These are phyloP conservation scores for Xiphydria camelus DNA, from an alignment of 2,888 invertebrate genomes.

Conservation along the genomic window DNA sequence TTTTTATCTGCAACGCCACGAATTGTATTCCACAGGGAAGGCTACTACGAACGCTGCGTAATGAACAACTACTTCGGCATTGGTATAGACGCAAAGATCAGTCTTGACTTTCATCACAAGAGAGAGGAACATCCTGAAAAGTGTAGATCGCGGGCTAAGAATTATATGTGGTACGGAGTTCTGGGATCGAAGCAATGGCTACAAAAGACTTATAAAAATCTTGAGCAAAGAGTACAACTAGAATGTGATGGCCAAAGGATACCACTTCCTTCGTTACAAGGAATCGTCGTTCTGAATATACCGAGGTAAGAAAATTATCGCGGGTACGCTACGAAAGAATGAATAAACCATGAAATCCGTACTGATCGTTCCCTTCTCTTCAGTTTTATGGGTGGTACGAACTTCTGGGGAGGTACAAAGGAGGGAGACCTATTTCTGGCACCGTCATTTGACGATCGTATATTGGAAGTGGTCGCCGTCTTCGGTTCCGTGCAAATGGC, in stretches of 20 bases:
- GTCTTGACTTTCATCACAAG: conserved; percentile 95
- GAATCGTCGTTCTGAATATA: conserved; percentile 96
- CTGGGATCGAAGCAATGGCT: conserved; percentile 78
- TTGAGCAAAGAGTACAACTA: conserved; percentile 91
- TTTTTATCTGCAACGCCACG: no score
- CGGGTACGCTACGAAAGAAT: no score
- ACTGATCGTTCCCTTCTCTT: conserved; percentile 32
- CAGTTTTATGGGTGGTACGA: conserved; percentile 97
- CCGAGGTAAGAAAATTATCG: conserved; percentile 66
- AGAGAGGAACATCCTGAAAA: conserved; percentile 97
- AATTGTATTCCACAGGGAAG: conserved; percentile 65
- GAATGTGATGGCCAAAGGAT: conserved; percentile 97
- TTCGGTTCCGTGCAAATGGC: conserved; percentile 98
- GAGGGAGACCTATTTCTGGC: conserved; percentile 90
- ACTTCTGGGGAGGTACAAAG: conserved; percentile 96
- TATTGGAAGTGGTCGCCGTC: conserved; percentile 96
- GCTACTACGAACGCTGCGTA: conserved; percentile 90
- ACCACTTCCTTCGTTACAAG: conserved; percentile 92
- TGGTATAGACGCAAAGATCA: conserved; percentile 97
- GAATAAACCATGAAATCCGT: background rate
- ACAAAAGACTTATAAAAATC: conserved; percentile 92
- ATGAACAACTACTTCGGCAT: conserved; percentile 99
- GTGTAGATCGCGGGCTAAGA: conserved; percentile 89
- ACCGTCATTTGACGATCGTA: conserved; percentile 94
- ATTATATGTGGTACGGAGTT: conserved; percentile 94